Percentiles rank a stretch among this genome's conserved stretches.
Conservation (phyloP, 2,797 vertebrate species). For the Orestias chungarensis region DNA sequence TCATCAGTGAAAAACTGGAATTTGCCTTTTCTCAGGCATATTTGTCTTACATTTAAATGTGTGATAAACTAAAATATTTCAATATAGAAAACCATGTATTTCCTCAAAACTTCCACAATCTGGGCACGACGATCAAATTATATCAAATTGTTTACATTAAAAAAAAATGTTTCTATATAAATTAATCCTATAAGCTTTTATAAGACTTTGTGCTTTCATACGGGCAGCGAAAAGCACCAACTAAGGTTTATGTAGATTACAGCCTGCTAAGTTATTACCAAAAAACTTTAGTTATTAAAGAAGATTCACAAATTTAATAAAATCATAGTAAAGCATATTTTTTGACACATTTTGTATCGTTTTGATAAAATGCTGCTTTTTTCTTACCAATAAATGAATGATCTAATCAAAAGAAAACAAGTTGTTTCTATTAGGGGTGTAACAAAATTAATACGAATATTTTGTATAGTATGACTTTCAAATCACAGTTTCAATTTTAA, state of each 20-base stretch:
- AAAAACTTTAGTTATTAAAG: neutral
- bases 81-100: neutral
- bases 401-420: neutral
- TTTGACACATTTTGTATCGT: neutral
- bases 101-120: no score
- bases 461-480: neutral
- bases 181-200: neutral
- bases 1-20: neutral
- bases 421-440: neutral
- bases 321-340: neutral
- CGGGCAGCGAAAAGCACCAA: neutral
- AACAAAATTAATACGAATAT: neutral
- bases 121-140: no score
- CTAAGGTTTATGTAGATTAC: neutral
- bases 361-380: conserved; percentile 1
- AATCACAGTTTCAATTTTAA: neutral
- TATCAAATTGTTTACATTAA: no score
- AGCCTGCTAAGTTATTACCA: neutral
- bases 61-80: neutral
- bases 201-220: neutral
- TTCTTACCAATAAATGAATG: neutral
- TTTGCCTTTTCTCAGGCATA: neutral
- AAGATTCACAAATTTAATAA: neutral
- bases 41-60: neutral
- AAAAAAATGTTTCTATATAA: neutral